Evolutionary conservation across 2,888 invertebrate species (phyloP), one percentile per base, ranked within the genome.

Genomic region (Lapara coniferarum): DNA sequence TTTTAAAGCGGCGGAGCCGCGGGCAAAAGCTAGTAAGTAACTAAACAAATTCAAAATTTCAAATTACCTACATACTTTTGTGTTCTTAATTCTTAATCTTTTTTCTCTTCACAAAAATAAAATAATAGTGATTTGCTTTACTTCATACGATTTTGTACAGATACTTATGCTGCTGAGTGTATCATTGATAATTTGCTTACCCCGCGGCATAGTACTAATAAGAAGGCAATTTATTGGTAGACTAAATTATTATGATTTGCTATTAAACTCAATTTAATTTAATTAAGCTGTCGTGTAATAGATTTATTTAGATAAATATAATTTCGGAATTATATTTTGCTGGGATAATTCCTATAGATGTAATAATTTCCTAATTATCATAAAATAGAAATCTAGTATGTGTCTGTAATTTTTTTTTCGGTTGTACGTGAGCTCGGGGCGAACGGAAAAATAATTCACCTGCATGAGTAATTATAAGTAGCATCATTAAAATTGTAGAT

Each of bases 221-320:
- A 44, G 44, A 14, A 49, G 63, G 16, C 16, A 63, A 63, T 63
- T 49, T 63, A 63, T 63, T 49, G n/a, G 19, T 49, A 63, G 13
- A 49, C 19, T 19, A 13, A 63, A 63, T 63, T 49, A 63, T 63
- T 49, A 49, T 46, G 49, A 63, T 49, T 49, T 63, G 46, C 46
- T 46, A 49, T 63, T 49, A 16, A 46, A 63, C 49, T 14, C 25
- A 30, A 30, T 57, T 63, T 49, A 12, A 63, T 63, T 49, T 19
- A 63, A 63, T 49, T 13, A 19, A 63, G 12, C 56, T 69, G 69
- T 46, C 63, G 63, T 19, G 46, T 49, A 63, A 49, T 19, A 49
- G 63, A 63, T 63, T 63, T 63, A 63, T 68, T 66, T 55, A 37
- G 68, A 37, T 58, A 71, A 63, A 74, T 72, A 69, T 73, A 70